Evolutionary conservation across 1,140 invertebrate genomes (phyloP).

Genomic region (Oreohelix idahoensis): DNA sequence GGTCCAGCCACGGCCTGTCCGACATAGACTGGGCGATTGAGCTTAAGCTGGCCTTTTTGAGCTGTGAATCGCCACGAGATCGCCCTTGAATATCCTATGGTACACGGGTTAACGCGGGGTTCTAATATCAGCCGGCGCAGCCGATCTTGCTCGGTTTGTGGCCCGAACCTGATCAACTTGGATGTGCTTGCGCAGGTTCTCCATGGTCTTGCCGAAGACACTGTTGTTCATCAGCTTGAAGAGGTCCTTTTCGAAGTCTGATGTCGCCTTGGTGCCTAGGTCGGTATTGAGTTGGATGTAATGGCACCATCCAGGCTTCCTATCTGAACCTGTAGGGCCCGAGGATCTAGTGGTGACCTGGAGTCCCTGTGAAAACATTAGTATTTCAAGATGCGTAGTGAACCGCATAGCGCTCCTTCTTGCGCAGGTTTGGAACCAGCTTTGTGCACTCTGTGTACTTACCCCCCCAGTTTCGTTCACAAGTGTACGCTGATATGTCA

Average conservation of each 20-base stretch:
- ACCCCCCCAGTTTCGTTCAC: constrained; percentile 6
- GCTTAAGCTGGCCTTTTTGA: constrained; percentile 46
- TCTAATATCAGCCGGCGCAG: constrained; percentile 56
- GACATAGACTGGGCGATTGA: constrained; percentile 57
- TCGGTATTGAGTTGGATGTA: constrained; percentile 22
- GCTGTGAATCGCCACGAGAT: constrained; percentile 45
- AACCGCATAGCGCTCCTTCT: constrained; percentile 47
- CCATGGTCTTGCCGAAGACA: constrained; percentile 74
- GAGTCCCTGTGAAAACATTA: constrained; percentile 38
- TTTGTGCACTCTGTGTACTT: constrained; percentile 37
- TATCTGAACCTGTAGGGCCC: constrained; percentile 40
- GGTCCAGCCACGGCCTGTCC: constrained; percentile 55
- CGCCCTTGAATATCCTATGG: constrained; percentile 61
- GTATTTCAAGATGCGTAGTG: constrained; percentile 48
- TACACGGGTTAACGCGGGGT: constrained; percentile 66
- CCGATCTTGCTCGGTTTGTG: constrained; percentile 34
- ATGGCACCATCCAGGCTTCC: constrained; percentile 29
- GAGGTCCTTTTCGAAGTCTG: constrained; percentile 72
- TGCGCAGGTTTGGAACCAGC: constrained; percentile 43
- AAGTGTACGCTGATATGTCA: constrained; percentile 23
- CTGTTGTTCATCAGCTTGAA: constrained; percentile 73
- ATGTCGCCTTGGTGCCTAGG: constrained; percentile 47
- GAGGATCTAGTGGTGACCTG: constrained; percentile 41
- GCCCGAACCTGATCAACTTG: constrained; percentile 54
- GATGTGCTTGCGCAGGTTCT: constrained; percentile 52